phyloP scores from a whole-genome alignment of 2,888 invertebrate species.

The Ichneumon xanthorius region DNA sequence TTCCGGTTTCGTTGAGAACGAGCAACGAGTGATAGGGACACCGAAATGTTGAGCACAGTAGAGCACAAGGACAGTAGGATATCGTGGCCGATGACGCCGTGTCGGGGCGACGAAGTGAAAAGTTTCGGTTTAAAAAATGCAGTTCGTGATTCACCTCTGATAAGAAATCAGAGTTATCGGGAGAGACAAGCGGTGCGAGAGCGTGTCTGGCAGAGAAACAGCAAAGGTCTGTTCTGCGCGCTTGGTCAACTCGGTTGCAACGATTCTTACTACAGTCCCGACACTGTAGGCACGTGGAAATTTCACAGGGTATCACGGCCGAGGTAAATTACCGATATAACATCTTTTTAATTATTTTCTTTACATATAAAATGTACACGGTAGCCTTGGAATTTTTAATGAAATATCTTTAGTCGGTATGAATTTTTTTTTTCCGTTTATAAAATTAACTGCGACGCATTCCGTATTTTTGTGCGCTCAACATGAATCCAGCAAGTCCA shows the following conservation, averaged over 20 bases:
- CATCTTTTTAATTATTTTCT: neutral
- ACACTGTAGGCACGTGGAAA: constrained; percentile 82
- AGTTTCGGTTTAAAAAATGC: constrained; percentile 69
- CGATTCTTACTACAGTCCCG: constrained; percentile 78
- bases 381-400: too few species aligned
- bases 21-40: too few species aligned
- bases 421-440: too few species aligned
- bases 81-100: constrained; percentile 76
- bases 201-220: constrained; percentile 76
- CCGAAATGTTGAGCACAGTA: constrained; percentile 77
- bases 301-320: constrained; percentile 78
- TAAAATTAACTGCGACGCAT: too few species aligned
- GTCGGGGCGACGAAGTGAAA: constrained; percentile 72
- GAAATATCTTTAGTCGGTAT: too few species aligned
- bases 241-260: constrained; percentile 79
- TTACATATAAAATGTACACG: too few species aligned
- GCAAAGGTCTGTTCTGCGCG: constrained; percentile 79
- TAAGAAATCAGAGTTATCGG: constrained; percentile 56
- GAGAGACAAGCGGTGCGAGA: constrained; percentile 70
- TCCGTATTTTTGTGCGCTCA: too few species aligned
- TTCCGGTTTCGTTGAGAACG: too few species aligned
- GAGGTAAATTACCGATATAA: constrained; percentile 75
- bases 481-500: too few species aligned
- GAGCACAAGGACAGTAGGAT: constrained; percentile 79
- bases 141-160: constrained; percentile 62